Percentiles rank a stretch among this genome's conserved stretches.
These are phyloP conservation scores for Oasisia sp. DNA, from an alignment of 2,888 invertebrate genomes.

Conservation along the genomic window DNA sequence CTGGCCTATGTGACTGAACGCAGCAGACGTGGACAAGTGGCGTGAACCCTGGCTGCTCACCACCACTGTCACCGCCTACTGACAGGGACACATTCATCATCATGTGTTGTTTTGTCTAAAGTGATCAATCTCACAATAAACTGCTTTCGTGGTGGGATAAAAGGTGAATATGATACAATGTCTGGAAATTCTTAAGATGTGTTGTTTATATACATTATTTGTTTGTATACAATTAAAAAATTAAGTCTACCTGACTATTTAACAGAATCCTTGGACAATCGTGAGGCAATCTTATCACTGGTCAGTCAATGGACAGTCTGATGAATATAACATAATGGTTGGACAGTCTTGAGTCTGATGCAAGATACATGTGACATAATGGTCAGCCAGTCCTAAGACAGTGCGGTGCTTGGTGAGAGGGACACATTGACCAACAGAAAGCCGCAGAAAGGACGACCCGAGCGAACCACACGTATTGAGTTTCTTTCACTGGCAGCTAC, in stretches of 20 bases:
- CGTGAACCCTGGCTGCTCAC: background rate
- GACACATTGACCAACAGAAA: background rate
- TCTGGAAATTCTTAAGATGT: no score
- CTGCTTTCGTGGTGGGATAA: background rate
- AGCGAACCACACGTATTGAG: background rate
- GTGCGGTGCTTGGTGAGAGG: background rate
- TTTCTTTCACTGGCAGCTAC: conserved; percentile 6
- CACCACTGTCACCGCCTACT: background rate
- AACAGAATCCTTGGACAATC: no score
- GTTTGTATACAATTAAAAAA: no score
- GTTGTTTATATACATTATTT: no score
- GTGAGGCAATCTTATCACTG: no score
- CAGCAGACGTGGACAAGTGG: background rate
- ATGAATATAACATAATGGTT: no score
- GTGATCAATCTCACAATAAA: background rate
- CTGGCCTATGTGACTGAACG: background rate
- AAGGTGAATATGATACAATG: no score
- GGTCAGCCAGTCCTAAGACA: background rate
- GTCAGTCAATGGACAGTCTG: no score
- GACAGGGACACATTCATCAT: background rate
- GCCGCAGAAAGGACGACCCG: background rate
- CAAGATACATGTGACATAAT: background rate
- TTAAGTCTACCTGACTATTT: no score
- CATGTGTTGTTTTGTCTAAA: background rate
- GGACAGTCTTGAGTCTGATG: no score